Conservation (phyloP, 2,113 vertebrate genomes). For the Abramis brama region DNA sequence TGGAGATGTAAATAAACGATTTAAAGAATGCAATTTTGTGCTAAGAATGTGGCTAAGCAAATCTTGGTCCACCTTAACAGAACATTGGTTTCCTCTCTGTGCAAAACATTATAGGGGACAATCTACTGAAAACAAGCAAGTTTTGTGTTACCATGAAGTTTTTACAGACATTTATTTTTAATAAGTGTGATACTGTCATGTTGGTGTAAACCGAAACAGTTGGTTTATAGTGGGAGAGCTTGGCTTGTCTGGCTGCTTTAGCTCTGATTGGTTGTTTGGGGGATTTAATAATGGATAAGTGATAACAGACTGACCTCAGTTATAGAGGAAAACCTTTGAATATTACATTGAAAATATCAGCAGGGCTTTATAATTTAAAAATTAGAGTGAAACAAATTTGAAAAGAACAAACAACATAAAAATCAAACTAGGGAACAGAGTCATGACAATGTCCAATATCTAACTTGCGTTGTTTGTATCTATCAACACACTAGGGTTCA, state of each 20-base stretch:
- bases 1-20: conserved; percentile 45
- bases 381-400: neutral
- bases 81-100: conserved; percentile 54
- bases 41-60: conserved; percentile 2
- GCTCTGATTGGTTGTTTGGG: neutral
- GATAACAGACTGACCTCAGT: neutral
- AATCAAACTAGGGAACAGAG: neutral
- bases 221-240: neutral
- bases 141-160: neutral
- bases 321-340: neutral
- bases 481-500: neutral
- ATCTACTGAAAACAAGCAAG: neutral
- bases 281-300: neutral
- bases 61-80: conserved; percentile 51
- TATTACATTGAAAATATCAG: neutral
- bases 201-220: neutral
- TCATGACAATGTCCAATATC: conserved; percentile 36
- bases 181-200: neutral
- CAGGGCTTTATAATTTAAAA: neutral
- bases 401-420: neutral
- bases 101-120: neutral
- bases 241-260: neutral
- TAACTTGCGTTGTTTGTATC: conserved; percentile 36
- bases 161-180: no score
- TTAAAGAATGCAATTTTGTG: conserved; percentile 48